These are phyloP conservation scores for Zaprionus davidi DNA, from an alignment of 1,140 invertebrate genomes.

Conservation along the genomic window DNA sequence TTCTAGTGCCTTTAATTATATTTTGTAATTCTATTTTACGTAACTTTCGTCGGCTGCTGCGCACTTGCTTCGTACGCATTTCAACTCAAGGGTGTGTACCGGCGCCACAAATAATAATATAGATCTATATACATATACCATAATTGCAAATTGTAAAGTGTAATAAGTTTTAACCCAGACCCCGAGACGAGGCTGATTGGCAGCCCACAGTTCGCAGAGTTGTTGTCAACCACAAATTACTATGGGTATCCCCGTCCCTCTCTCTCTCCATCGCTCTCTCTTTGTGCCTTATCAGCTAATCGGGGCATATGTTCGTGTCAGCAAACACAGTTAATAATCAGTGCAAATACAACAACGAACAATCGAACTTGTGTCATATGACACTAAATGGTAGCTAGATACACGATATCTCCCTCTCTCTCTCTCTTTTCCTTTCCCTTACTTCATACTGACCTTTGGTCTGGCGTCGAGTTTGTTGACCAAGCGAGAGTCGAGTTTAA, in stretches of 20 bases:
- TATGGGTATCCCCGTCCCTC: not conserved
- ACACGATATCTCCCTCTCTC: not conserved
- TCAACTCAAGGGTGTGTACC: conserved; percentile 17
- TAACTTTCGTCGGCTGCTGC: conserved; percentile 46
- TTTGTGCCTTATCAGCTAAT: conserved; percentile 26
- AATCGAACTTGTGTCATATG: conserved; percentile 25
- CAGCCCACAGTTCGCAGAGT: not conserved
- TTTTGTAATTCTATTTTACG: conserved; percentile 55
- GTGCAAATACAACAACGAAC: conserved; percentile 10
- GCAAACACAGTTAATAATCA: conserved; percentile 22
- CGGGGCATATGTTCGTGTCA: conserved; percentile 24
- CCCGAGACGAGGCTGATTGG: not conserved
- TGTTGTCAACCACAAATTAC: not conserved
- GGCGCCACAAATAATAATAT: not conserved
- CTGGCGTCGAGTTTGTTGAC: conserved; percentile 32
- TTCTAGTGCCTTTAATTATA: conserved; percentile 29
- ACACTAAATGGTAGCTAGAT: conserved; percentile 13
- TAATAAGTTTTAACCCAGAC: conserved; percentile 28
- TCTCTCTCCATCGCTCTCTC: not conserved
- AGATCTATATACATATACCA: not conserved
- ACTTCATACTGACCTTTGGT: conserved; percentile 9
- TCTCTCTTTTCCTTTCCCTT: not conserved
- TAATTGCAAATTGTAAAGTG: not conserved
- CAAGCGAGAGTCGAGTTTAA: conserved; percentile 26
- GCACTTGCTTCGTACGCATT: conserved; percentile 26